A percentile compares a stretch with the other conserved stretches of the same genome.
Evolutionary conservation across 2,888 invertebrate genomes (phyloP).

Genomic region (Lithodes maja): DNA sequence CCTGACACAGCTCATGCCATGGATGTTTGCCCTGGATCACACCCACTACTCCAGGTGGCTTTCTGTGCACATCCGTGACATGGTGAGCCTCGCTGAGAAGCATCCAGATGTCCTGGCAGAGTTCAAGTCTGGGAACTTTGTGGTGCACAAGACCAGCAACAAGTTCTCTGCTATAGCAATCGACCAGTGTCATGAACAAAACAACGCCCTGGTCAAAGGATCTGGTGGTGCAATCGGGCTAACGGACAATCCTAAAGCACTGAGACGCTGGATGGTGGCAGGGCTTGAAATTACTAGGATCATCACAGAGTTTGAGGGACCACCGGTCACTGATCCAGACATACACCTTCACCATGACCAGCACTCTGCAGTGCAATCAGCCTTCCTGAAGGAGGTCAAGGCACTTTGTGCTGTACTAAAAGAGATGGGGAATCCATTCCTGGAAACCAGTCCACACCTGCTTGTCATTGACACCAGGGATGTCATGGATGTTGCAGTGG

Average conservation of each 20-base stretch:
- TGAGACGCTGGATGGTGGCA: constrained; percentile 65
- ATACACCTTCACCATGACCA: constrained; percentile 16
- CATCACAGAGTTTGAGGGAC: constrained; percentile 49
- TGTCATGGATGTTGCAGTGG: neutral
- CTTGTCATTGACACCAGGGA: neutral
- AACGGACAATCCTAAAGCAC: constrained; percentile 24
- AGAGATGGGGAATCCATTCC: constrained; percentile 28
- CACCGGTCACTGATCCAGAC: neutral
- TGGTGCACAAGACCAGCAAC: constrained; percentile 63
- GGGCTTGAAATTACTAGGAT: constrained; percentile 57
- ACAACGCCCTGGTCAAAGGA: constrained; percentile 69
- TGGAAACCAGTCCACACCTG: constrained; percentile 11
- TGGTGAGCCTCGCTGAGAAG: constrained; percentile 19
- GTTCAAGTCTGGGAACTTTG: constrained; percentile 36
- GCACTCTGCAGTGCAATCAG: neutral
- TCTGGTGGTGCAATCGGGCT: constrained; percentile 28
- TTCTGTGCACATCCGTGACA: constrained; percentile 44
- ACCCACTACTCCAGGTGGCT: constrained; percentile 46
- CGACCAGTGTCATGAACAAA: constrained; percentile 72
- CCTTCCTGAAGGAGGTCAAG: constrained; percentile 15
- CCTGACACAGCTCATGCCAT: constrained; percentile 1
- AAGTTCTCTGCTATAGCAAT: constrained; percentile 72
- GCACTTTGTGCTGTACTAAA: neutral
- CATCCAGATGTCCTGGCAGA: constrained; percentile 31
- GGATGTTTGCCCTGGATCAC: constrained; percentile 26